These are phyloP conservation scores for Chloroceryle aenea DNA, from an alignment of 2,113 vertebrate genomes.

Conservation along the genomic window DNA sequence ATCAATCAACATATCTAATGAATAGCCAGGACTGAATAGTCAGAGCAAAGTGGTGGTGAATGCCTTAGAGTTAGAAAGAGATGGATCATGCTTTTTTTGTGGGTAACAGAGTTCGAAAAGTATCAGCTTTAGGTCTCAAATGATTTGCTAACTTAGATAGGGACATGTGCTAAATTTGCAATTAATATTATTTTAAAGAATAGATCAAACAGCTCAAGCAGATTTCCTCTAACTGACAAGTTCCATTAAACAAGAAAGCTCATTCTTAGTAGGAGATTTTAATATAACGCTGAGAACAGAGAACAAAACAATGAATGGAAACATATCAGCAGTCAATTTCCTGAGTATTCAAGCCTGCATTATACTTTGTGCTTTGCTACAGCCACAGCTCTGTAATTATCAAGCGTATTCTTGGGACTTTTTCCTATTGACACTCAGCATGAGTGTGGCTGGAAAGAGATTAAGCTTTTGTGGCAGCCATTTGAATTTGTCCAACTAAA, in stretches of 20 bases:
- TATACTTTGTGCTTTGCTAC: slow-evolving; percentile 67
- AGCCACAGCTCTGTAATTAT: slow-evolving; percentile 45
- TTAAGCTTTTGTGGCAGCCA: slow-evolving; percentile 55
- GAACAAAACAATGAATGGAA: slow-evolving; percentile 73
- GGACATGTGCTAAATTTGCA: slow-evolving; percentile 20
- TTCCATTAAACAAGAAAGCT: slow-evolving; percentile 68
- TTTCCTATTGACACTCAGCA: slow-evolving; percentile 61
- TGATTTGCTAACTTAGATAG: not conserved
- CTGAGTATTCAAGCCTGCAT: slow-evolving; percentile 60
- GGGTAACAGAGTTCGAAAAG: not conserved
- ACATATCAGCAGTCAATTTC: slow-evolving; percentile 69
- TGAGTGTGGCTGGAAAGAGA: slow-evolving; percentile 55
- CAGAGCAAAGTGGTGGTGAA: not conserved
- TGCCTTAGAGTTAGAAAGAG: not conserved
- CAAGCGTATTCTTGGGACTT: slow-evolving; percentile 49
- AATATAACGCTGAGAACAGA: slow-evolving; percentile 67
- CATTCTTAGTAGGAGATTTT: slow-evolving; percentile 66
- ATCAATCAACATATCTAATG: not conserved
- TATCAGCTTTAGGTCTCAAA: not conserved
- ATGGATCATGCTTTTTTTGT: not conserved
- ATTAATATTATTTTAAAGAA: slow-evolving; percentile 70
- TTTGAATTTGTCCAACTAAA: slow-evolving; percentile 40
- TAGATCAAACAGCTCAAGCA: slow-evolving; percentile 67
- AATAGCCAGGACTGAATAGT: slow-evolving; percentile 27
- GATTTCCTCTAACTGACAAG: slow-evolving; percentile 67